Base-by-base conservation (phyloP, 2,797 vertebrate genomes). In the Onychomys arenicola region DNA sequence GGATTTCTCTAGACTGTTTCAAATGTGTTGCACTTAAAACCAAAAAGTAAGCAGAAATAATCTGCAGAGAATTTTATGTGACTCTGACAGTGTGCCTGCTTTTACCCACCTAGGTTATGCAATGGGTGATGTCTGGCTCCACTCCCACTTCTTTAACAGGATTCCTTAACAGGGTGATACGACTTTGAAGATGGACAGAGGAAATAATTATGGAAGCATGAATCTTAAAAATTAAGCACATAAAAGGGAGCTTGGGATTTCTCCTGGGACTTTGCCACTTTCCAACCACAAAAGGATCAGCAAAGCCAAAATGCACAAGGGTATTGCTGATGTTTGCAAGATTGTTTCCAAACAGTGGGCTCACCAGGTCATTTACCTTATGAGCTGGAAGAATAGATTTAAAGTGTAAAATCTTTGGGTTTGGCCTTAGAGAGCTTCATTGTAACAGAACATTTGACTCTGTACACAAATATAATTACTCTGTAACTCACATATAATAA, bases 401-500 rank as follows among this genome's bases (percentile, higher is more conserved):
- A 52, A 61, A 80, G 37, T 25, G 34, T 55, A 84, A 97, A 85
- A 89, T 61, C 17, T 82, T 25, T 81, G 82, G 61, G 52, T 73
- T 93, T 88, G 80, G 23, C 76, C 61, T 95, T 23, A 16, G 46
- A 83, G 7, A 93, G 80, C 19, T 77, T 6, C 63, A 83, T 91
- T 65, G 40, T 71, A 67, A 59, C 17, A 88, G 5, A 93, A 88
- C 3, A 76, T 81, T 34, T 55, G 57, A 67, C 34, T 59, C 52
- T 43, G 9, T 52, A 63, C 32, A 89, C 40, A 91, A 63, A 93
- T 34, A 34, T 49, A 86, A 92, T 89, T 94, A 19, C 52, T 82
- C 32, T 67, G 17, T 65, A 93, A 76, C 55, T 92, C 27, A 90
- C 89, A 91, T 63, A 71, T 37, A 90, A 59, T 94, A 89, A 89